Evolutionary conservation across 1,140 invertebrate species (phyloP).

Genomic region (Lutraria rhynchaena): DNA sequence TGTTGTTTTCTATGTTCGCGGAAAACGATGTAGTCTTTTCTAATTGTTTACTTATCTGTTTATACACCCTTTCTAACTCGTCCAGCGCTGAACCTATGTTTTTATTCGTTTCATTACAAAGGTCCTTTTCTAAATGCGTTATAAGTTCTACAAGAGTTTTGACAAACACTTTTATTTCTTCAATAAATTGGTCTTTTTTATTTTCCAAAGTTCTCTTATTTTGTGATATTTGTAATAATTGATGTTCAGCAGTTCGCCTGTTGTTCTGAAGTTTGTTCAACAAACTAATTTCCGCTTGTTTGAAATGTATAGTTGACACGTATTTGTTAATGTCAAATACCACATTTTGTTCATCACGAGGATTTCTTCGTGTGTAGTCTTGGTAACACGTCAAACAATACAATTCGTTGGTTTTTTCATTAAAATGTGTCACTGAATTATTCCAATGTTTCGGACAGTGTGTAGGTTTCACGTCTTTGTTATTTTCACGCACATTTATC

Average conservation of each 20-base stretch:
- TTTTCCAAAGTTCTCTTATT: constrained; percentile 21
- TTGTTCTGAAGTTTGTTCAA: constrained; percentile 14
- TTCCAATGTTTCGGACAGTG: neutral
- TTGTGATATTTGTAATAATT: constrained; percentile 17
- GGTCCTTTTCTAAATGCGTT: constrained; percentile 16
- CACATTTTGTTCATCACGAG: neutral
- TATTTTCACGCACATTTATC: too few species aligned
- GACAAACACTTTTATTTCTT: constrained; percentile 35
- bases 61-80: neutral
- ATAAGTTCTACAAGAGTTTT: constrained; percentile 14
- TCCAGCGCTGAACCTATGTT: neutral
- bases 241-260: neutral
- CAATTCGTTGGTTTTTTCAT: constrained; percentile 7
- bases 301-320: constrained; percentile 12
- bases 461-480: neutral
- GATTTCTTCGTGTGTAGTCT: neutral
- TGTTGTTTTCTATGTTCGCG: constrained; percentile 4
- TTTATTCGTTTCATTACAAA: neutral
- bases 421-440: constrained; percentile 30
- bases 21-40: neutral
- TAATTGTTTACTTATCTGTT: neutral
- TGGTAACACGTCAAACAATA: constrained; percentile 34
- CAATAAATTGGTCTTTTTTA: constrained; percentile 19
- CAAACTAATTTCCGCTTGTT: constrained; percentile 5
- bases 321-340: constrained; percentile 2